A percentile compares a stretch with the other conserved stretches of the same genome.
Conservation (phyloP, 2,113 vertebrate species). For the Sminthopsis crassicaudata region DNA sequence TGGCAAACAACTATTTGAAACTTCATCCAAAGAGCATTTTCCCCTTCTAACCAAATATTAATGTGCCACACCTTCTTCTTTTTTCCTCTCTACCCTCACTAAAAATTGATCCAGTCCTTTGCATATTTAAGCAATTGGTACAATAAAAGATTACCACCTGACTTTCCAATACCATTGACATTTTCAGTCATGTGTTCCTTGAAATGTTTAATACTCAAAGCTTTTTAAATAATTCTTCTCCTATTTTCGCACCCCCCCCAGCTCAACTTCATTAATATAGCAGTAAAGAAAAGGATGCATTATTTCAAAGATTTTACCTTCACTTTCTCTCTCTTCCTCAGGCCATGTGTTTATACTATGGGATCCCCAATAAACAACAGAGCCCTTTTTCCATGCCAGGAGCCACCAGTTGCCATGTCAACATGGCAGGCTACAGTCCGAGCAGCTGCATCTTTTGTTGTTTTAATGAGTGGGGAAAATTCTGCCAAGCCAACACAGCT, state of each 20-base stretch:
- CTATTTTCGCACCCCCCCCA: constrained; percentile 46
- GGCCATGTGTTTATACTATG: constrained; percentile 95
- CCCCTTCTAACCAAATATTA: background rate
- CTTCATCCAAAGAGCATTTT: constrained; percentile 59
- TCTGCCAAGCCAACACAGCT: constrained; percentile 86
- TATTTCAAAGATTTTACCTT: constrained; percentile 61
- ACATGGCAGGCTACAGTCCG: constrained; percentile 94
- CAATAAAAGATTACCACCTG: constrained; percentile 47
- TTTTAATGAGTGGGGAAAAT: constrained; percentile 97
- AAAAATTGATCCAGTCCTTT: constrained; percentile 31
- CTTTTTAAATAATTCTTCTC: constrained; percentile 29
- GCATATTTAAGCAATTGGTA: constrained; percentile 70
- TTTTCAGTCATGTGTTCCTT: constrained; percentile 39
- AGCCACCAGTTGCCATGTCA: constrained; percentile 98
- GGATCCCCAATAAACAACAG: constrained; percentile 99
- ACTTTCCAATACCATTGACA: constrained; percentile 37
- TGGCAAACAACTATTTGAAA: constrained; percentile 66
- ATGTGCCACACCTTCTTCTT: background rate
- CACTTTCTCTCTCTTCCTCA: constrained; percentile 83
- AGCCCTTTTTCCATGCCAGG: constrained; percentile 98
- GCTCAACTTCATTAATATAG: constrained; percentile 46
- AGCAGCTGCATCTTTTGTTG: constrained; percentile 90
- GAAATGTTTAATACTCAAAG: constrained; percentile 57
- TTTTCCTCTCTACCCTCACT: background rate
- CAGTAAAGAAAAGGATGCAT: constrained; percentile 67